A percentile compares a stretch with the other conserved stretches of the same genome.
Conservation (phyloP, 2,113 vertebrate species). For the Dendropsophus ebraccatus region DNA sequence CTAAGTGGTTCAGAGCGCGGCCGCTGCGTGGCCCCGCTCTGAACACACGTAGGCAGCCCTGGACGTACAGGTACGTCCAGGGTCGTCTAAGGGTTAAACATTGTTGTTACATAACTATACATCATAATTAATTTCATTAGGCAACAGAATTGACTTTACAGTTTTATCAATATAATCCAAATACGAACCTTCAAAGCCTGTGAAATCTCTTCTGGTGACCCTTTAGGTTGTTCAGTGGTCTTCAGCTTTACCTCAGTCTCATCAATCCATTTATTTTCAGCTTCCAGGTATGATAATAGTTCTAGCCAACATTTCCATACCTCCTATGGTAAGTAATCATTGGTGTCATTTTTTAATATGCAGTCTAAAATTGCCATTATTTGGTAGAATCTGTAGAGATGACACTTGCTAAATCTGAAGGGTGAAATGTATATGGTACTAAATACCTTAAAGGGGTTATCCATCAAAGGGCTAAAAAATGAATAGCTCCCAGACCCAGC, state of each 20-base stretch:
- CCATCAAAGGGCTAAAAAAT: no score
- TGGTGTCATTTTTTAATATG: background rate
- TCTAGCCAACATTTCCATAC: constrained; percentile 97
- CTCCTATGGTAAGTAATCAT: constrained; percentile 75
- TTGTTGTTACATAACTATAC: background rate
- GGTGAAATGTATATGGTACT: no score
- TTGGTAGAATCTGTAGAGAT: no score
- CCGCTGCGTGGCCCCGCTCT: no score
- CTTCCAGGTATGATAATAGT: constrained; percentile 88
- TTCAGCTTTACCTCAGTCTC: constrained; percentile 89
- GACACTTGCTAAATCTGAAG: no score
- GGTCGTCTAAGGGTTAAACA: no score
- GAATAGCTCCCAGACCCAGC: no score
- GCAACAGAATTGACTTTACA: background rate
- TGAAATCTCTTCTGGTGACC: constrained; percentile 85
- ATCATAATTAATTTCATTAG: background rate
- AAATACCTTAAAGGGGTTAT: no score
- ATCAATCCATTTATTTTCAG: constrained; percentile 91
- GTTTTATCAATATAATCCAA: background rate
- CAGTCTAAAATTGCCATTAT: background rate
- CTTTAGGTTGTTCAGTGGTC: constrained; percentile 83
- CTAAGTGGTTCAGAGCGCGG: no score
- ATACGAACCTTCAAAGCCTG: constrained; percentile 82
- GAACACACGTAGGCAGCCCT: no score
- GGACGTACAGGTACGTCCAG: no score